Evolutionary conservation across 1,140 invertebrate genomes (phyloP).

Genomic region (Aphaenogaster rudis): DNA sequence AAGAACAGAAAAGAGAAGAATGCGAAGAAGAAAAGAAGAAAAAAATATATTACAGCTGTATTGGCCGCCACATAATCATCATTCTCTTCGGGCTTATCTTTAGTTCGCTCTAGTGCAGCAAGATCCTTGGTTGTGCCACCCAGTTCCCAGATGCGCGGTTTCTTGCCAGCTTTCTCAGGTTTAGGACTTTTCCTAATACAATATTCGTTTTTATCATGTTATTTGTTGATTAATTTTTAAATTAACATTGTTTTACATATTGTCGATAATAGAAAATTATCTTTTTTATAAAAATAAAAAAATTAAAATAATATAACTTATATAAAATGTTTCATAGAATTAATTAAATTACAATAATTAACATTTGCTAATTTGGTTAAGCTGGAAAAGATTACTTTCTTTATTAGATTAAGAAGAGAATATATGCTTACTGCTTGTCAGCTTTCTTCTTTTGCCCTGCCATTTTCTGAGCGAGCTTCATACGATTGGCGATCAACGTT

Average conservation of each 20-base stretch:
- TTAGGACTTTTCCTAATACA: conserved; percentile 89
- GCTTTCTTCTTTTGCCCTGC: conserved; percentile 88
- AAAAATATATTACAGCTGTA: conserved; percentile 87
- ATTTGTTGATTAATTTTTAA: conserved; percentile 27
- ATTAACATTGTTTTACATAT: not conserved
- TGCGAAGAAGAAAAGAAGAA: not conserved
- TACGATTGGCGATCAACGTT: conserved; percentile 89
- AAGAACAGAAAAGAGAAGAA: no score
- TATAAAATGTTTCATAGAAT: not conserved
- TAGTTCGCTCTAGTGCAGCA: conserved; percentile 94
- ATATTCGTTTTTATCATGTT: conserved; percentile 31
- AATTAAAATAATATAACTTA: not conserved
- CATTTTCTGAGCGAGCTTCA: conserved; percentile 91
- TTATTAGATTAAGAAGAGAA: conserved; percentile 16
- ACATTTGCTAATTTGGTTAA: not conserved
- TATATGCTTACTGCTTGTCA: conserved; percentile 87
- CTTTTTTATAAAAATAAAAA: not conserved
- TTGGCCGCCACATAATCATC: conserved; percentile 88
- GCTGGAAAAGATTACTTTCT: not conserved
- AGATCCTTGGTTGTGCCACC: conserved; percentile 93
- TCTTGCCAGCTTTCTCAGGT: conserved; percentile 93
- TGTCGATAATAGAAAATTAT: not conserved
- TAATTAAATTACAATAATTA: not conserved
- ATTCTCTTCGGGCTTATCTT: conserved; percentile 91
- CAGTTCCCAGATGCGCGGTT: conserved; percentile 96